Evolutionary conservation across 2,113 vertebrate genomes (phyloP).

Genomic region (Leucosticte australis): DNA sequence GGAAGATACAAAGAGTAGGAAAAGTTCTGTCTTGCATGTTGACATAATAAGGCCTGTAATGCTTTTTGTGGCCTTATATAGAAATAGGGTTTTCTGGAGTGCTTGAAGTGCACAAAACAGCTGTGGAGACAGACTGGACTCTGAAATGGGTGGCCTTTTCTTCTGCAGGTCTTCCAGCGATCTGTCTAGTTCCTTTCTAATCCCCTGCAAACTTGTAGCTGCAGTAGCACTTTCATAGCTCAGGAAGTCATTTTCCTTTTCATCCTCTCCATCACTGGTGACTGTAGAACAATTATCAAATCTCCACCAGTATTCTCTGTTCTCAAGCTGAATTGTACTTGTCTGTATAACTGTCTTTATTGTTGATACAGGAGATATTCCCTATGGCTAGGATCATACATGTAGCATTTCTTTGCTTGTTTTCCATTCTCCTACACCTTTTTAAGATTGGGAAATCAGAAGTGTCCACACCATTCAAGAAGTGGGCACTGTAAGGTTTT

Average conservation of each 20-base stretch:
- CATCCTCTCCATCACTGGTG: neutral
- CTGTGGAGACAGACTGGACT: neutral
- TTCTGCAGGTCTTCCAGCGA: neutral
- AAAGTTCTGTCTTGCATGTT: neutral
- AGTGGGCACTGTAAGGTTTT: neutral
- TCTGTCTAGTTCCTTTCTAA: neutral
- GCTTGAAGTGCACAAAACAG: neutral
- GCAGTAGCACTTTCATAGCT: neutral
- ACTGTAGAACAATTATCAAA: neutral
- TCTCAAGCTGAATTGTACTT: neutral
- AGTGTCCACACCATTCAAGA: neutral
- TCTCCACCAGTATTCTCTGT: neutral
- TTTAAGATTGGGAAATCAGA: neutral
- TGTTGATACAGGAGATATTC: neutral
- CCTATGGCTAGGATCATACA: neutral
- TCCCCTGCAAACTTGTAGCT: neutral
- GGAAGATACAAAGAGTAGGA: neutral
- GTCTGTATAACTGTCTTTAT: neutral
- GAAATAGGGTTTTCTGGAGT: neutral
- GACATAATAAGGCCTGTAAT: neutral
- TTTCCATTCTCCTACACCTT: neutral
- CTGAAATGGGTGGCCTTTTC: neutral
- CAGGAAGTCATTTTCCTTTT: neutral
- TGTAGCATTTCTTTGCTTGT: neutral
- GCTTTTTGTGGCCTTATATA: neutral